phyloP scores from a whole-genome alignment of 2,113 vertebrate genomes.

The Daubentonia madagascariensis region DNA sequence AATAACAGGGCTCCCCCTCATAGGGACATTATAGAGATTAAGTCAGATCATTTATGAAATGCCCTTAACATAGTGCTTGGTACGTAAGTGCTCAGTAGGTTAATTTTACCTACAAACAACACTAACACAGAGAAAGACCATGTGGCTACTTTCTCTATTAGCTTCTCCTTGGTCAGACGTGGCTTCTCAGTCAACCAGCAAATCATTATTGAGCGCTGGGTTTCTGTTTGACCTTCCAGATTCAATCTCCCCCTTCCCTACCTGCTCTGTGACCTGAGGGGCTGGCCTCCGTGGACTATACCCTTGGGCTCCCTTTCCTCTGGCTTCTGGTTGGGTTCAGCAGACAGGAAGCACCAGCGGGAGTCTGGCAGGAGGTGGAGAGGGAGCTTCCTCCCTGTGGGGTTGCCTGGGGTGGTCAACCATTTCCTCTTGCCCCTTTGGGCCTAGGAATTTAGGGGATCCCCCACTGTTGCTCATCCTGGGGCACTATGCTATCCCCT shows the following conservation, averaged over 20 bases:
- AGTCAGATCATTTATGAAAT: background rate
- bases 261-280: background rate
- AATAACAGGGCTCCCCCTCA: background rate
- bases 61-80: background rate
- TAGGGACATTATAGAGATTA: background rate
- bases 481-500: background rate
- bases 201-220: background rate
- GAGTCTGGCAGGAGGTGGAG: background rate
- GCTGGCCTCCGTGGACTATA: rapidly evolving
- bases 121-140: background rate
- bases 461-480: background rate
- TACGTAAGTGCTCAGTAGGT: background rate
- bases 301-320: background rate
- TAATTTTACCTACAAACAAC: background rate
- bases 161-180: background rate
- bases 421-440: background rate
- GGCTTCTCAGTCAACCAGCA: background rate
- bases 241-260: background rate
- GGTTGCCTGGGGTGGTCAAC: background rate
- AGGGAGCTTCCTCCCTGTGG: too few species aligned
- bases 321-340: background rate
- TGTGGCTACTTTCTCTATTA: background rate
- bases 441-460: background rate
- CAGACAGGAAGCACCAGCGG: background rate
- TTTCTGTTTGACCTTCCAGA: background rate